Evolutionary conservation across 1,140 invertebrate species (phyloP), one percentile per base, ranked within the genome.

Genomic region (Laodelphax striatellus): DNA sequence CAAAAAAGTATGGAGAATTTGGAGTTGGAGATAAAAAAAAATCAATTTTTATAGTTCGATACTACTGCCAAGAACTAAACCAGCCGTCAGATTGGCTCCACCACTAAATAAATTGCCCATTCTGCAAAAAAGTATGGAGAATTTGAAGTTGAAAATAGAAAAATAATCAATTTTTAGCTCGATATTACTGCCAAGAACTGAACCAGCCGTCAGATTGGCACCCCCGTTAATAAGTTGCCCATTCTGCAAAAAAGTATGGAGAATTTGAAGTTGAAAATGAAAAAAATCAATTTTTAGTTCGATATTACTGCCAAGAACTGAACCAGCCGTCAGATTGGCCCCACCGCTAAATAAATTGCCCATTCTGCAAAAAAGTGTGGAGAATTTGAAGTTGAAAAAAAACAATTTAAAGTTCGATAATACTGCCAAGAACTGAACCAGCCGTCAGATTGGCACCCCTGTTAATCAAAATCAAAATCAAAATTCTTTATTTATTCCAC

Each of bases 251-350:
- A 31, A 31, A n/a, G n/a, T n/a, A n/a, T 31, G 28, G 9, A 31
- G 28, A 31, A 31, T 31, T 31, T 31, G 28, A 31, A 31, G 9
- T n/a, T n/a, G n/a, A n/a, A n/a, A n/a, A n/a, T n/a, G n/a, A n/a
- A n/a, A n/a, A n/a, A n/a, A n/a, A n/a, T n/a, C n/a, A n/a, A n/a
- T n/a, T n/a, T n/a, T n/a, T n/a, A n/a, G n/a, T n/a, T n/a, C 16
- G 85, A 94, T 70, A 90, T 92, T 64, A 93, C 90, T 77, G 71
- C 93, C 90, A 62, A 93, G 79, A 53, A 90, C 90, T 42, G 88
- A 87, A 44, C 87, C 86, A 52, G 82, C 82, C 59, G 83, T 66
- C 13, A 67, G 65, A 10, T 62, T 56, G 14, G 46, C 57, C 2
- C 64, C 64, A 22, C 64, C 58, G 19, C 61, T 55, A 16, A 62